These are phyloP conservation scores for Herpetotheres cachinnans DNA, from an alignment of 2,113 vertebrate genomes.

Conservation along the genomic window DNA sequence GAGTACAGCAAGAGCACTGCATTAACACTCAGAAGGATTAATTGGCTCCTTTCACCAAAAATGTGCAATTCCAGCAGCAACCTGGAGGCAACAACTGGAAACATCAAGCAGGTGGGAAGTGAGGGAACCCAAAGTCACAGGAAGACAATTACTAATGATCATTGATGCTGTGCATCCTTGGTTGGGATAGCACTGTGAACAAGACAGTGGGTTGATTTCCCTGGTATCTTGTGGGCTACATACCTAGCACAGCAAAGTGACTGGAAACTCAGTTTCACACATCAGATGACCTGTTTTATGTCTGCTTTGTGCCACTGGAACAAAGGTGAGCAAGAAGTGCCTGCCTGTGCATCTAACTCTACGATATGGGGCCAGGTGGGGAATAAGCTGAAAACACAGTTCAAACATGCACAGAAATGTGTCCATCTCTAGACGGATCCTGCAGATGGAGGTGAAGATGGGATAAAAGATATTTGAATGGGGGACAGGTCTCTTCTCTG, in stretches of 20 bases:
- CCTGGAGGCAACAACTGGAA: not conserved
- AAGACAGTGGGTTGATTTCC: not conserved
- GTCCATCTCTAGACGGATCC: not conserved
- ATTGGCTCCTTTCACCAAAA: not conserved
- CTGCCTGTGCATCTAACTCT: not conserved
- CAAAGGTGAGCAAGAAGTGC: not conserved
- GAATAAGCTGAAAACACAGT: not conserved
- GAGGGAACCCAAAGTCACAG: not conserved
- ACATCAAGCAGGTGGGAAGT: not conserved
- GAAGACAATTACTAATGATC: not conserved
- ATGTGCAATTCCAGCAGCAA: not conserved
- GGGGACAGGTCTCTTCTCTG: not conserved
- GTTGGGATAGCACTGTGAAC: not conserved
- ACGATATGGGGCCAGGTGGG: too few species aligned
- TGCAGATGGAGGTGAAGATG: not conserved
- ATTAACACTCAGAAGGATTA: not conserved
- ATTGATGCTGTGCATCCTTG: not conserved
- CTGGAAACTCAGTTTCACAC: not conserved
- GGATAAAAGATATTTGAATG: not conserved
- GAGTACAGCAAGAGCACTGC: not conserved
- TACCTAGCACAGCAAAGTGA: not conserved
- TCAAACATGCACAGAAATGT: fast-evolving
- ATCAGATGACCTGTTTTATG: not conserved
- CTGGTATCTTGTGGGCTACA: not conserved
- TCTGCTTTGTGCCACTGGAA: not conserved